phyloP scores from a whole-genome alignment of 2,113 vertebrate species.

The Progne subis region DNA sequence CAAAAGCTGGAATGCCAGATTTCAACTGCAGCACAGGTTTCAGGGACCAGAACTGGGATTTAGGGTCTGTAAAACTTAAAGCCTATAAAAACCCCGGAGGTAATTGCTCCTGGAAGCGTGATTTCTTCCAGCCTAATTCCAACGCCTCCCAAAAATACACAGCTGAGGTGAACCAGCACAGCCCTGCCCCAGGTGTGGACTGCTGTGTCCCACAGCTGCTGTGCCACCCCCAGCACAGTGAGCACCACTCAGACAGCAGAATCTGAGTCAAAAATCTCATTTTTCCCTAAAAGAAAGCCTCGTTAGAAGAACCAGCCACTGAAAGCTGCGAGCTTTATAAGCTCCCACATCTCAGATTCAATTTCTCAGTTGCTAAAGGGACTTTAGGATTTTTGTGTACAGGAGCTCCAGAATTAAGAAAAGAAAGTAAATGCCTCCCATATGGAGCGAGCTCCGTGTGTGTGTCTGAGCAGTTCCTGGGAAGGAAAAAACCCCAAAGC shows the following conservation, averaged over 20 bases:
- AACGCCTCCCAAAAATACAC: background rate
- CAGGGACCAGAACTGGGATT: slow-evolving; percentile 58
- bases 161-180: background rate
- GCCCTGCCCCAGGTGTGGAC: background rate
- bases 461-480: background rate
- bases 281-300: background rate
- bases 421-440: background rate
- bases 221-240: background rate
- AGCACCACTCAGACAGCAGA: background rate
- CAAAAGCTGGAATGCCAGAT: slow-evolving; percentile 71
- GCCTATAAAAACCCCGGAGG: background rate
- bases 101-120: background rate
- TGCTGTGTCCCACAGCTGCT: background rate
- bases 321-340: background rate
- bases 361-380: background rate
- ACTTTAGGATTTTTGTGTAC: background rate
- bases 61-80: slow-evolving; percentile 40
- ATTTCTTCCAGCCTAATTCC: slow-evolving; percentile 50
- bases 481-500: background rate
- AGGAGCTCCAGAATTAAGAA: background rate
- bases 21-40: slow-evolving; percentile 49
- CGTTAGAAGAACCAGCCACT: background rate
- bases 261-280: background rate
- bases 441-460: background rate
- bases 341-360: background rate